Base-by-base conservation (phyloP, 2,113 vertebrate species). In the Peromyscus californicus region DNA sequence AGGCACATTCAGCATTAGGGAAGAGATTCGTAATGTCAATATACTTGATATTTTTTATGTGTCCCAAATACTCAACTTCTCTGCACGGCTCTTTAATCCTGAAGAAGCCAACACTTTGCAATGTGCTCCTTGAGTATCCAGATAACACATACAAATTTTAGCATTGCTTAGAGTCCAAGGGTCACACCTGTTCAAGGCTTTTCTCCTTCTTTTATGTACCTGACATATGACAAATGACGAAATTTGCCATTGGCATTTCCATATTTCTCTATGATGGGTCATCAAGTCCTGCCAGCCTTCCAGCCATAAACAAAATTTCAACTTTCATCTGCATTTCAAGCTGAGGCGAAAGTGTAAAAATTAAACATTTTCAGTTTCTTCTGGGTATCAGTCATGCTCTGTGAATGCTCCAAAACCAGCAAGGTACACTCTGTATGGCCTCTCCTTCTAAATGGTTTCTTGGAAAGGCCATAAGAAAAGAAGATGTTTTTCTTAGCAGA, bases 401-500 rank as follows among this genome's bases (percentile, higher is more conserved):
- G 88, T 85, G 59, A 13, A 12, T 88, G 21, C 63, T 78, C 33
- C 36, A 63, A 1, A 42, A 91, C 26, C 84, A 97, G 86, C 89
- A 94, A 51, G n/a, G 90, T 79, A 59, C 39, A 84, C 7, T 45
- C 63, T 84, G 72, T 45, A 1, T 61, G 80, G 84, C 84, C 70
- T 97, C 10, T 93, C 10, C 83, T 98, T 94, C 91, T 89, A 13
- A 82, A 45, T 4, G 92, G 76, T 45, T 97, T 91, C 88, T 92
- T 1, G 0, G 67, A 88, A 97, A 98, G 48, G 67, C 92, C 75
- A 0, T 70, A 94, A 91, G 42, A 88, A 93, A 89, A 98, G 74
- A 97, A 80, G 19, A 93, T 17, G 33, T 96, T 97, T 42, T 94
- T 98, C 97, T 93, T 96, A 96, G 69, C 82, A 98, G 88, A 98